phyloP scores from a whole-genome alignment of 2,888 invertebrate genomes.

The Hydraecia micacea region DNA sequence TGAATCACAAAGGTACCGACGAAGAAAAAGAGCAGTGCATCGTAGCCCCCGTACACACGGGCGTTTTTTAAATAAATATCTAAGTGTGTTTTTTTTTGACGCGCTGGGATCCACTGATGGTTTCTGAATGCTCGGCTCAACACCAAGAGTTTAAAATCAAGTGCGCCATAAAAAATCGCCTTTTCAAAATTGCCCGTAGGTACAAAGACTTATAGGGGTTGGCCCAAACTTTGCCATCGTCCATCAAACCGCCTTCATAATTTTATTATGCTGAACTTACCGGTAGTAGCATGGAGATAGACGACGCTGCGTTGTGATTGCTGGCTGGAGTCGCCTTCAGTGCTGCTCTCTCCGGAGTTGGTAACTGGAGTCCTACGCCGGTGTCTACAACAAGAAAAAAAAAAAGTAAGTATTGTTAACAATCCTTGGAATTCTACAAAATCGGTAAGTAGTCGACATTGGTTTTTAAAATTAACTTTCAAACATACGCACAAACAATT shows the following conservation, averaged over 20 bases:
- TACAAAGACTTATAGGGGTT: neutral
- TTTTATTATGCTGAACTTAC: constrained; percentile 81
- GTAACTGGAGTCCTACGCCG: constrained; percentile 85
- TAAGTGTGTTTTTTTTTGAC: neutral
- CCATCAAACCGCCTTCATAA: neutral
- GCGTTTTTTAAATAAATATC: neutral
- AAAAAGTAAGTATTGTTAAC: neutral
- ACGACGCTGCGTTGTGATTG: constrained; percentile 96
- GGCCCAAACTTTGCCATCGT: neutral
- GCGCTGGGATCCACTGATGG: neutral
- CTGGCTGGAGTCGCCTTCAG: constrained; percentile 94
- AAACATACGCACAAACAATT: neutral
- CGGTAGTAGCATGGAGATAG: constrained; percentile 95
- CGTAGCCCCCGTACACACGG: no score
- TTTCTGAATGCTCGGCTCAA: neutral
- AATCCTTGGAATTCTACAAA: neutral
- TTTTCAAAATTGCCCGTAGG: neutral
- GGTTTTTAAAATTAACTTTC: neutral
- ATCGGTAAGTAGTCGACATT: neutral
- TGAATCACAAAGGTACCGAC: neutral
- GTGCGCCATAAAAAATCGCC: neutral
- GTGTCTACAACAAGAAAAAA: constrained; percentile 71
- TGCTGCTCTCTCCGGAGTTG: constrained; percentile 92
- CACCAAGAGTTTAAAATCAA: neutral
- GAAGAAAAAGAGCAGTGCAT: neutral